Evolutionary conservation across 92 coral and sea anemone species (phyloP).

Genomic region (Desmophyllum pertusum): DNA sequence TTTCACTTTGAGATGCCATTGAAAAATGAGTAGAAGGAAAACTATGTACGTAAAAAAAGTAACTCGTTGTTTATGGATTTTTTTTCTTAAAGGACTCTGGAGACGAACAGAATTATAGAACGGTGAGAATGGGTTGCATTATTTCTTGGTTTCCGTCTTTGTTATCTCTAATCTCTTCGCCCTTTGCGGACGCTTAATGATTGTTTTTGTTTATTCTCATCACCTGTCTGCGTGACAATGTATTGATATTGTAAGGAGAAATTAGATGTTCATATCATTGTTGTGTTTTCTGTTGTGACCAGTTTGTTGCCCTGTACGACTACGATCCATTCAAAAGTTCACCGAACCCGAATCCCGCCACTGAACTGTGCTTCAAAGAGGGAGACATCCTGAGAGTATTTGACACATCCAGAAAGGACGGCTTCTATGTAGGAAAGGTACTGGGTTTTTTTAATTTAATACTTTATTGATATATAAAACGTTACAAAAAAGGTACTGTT

Average conservation of each 20-base stretch:
- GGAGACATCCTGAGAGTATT: slow-evolving; percentile 91
- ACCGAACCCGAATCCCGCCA: slow-evolving; percentile 89
- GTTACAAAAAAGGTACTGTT: too few relatives aligned
- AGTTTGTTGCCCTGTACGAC: slow-evolving; percentile 89
- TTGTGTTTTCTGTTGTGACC: background rate
- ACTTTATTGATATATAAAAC: too few relatives aligned
- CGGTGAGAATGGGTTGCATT: slow-evolving; percentile 20
- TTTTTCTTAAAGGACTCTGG: slow-evolving; percentile 23
- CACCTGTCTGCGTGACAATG: background rate
- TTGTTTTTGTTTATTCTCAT: background rate
- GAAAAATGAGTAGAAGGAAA: background rate
- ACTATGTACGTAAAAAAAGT: background rate
- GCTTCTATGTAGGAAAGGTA: slow-evolving; percentile 88
- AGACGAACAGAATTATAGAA: slow-evolving; percentile 26
- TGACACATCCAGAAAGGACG: slow-evolving; percentile 86
- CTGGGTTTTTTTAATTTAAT: background rate
- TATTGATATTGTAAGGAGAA: background rate
- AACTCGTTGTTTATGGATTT: background rate
- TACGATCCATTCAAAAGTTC: slow-evolving; percentile 94
- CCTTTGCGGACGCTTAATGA: background rate
- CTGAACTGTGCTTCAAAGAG: slow-evolving; percentile 85
- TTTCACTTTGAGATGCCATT: background rate
- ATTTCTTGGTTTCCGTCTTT: background rate
- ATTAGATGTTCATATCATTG: background rate
- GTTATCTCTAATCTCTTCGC: background rate